These are phyloP conservation scores for Agapornis roseicollis DNA, from an alignment of 2,113 vertebrate species.

Conservation along the genomic window DNA sequence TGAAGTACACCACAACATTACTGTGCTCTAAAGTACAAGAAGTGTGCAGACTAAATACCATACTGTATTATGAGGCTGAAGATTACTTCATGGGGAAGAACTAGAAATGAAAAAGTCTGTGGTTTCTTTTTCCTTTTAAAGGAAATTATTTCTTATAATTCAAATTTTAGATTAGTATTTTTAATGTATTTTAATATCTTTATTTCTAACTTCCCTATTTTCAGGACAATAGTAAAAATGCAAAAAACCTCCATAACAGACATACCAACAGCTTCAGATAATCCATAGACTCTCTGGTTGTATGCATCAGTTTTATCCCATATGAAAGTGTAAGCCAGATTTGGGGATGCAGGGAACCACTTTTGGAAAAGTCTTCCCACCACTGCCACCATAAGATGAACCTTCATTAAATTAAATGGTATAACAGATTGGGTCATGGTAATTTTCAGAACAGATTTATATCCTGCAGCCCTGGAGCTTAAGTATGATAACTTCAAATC, in stretches of 20 bases:
- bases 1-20: neutral
- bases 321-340: slow-evolving; percentile 96
- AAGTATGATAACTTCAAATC: slow-evolving; percentile 94
- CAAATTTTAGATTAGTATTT: neutral
- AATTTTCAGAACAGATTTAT: slow-evolving; percentile 96
- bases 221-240: neutral
- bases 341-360: slow-evolving; percentile 95
- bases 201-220: neutral
- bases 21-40: neutral
- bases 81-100: neutral
- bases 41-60: neutral
- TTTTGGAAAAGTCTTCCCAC: slow-evolving; percentile 97
- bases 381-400: slow-evolving; percentile 97
- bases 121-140: neutral
- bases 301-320: slow-evolving; percentile 99
- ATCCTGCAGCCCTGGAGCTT: slow-evolving; percentile 94
- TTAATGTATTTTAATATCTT: neutral
- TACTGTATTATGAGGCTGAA: neutral
- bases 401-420: slow-evolving; percentile 96
- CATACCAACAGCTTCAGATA: slow-evolving; percentile 95
- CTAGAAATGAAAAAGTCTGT: neutral
- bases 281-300: slow-evolving; percentile 94
- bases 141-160: neutral
- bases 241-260: neutral
- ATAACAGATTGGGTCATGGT: slow-evolving; percentile 91